Base-by-base conservation (phyloP, 2,113 vertebrate genomes). In the Euleptes europaea region DNA sequence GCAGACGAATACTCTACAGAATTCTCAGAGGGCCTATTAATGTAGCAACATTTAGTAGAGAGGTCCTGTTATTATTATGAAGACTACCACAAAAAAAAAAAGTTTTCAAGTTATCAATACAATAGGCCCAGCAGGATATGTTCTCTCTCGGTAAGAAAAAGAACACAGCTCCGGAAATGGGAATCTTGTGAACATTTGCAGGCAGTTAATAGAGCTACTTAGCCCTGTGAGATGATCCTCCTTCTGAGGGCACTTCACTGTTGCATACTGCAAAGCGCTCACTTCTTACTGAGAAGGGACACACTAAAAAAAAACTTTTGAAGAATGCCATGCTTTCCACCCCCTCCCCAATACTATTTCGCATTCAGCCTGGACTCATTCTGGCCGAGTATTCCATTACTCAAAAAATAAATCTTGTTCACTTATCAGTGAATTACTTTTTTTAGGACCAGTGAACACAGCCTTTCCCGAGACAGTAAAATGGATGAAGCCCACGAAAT, bases 401-500 rank as follows among this genome's bases (percentile, higher is more conserved):
- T 88, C 71, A 60, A 60, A 83, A 76, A 80, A 31, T n/a, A 71
- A 17, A 3, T 38, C 26, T 74, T 90, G 13, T 86, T 91, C 92
- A 66, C 21, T 67, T 84, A 38, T 13, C 28, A 80, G 54, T 49
- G 80, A 40, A 72, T 72, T 54, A 81, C 17, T 17, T 81, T 60
- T 60, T 90, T 85, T 73, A 26, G 74, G 57, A 15, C 26, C 83
- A 78, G 66, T 85, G 31, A 10, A 71, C 77, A 80, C 35, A 14
- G 4, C 10, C n/a, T 79, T 88, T 88, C 5, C 4, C 49, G 74
- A 26, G 9, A 28, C n/a, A 84, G 0, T 31, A 72, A 83, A 0
- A 0, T 14, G 66, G 38, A 7, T 90, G 70, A 65, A 82, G 35
- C 33, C 15, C 6, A 0, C 38, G 44, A n/a, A n/a, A n/a, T n/a